Conservation (phyloP, 2,888 invertebrate species). For the Pristionchus fissidentatus region DNA sequence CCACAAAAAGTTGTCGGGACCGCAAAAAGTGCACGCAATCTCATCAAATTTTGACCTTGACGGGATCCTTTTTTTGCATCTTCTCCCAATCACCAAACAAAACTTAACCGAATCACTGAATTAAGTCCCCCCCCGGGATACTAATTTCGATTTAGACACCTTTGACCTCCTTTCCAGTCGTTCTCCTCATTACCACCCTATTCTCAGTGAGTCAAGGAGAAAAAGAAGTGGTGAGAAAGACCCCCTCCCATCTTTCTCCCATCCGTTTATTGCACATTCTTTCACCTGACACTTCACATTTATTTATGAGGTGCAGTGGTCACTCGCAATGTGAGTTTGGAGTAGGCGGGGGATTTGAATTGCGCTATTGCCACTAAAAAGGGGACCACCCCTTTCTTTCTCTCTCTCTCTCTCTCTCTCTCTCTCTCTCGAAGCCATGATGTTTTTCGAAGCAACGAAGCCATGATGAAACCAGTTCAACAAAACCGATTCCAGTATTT, state of each 20-base stretch:
- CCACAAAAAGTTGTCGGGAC: slow-evolving; percentile 35
- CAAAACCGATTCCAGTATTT: no score
- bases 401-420: no score
- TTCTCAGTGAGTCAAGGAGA: slow-evolving; percentile 2
- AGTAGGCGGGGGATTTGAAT: background rate
- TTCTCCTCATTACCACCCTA: background rate
- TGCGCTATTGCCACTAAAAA: slow-evolving; percentile 1
- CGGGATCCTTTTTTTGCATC: no score
- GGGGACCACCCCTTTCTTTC: no score
- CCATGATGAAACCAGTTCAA: no score
- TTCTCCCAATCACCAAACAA: background rate
- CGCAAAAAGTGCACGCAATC: slow-evolving; percentile 23
- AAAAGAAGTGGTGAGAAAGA: slow-evolving; percentile 8
- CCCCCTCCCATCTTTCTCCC: slow-evolving; percentile 14
- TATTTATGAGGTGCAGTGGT: slow-evolving; percentile 20
- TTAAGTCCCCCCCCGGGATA: no score
- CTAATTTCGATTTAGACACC: background rate
- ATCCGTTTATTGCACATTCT: slow-evolving; percentile 38
- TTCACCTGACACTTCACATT: slow-evolving; percentile 30
- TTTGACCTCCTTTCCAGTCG: slow-evolving; percentile 25
- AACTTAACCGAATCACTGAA: background rate
- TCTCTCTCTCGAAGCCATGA: no score
- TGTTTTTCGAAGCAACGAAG: no score
- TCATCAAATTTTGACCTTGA: slow-evolving; percentile 29
- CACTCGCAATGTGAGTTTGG: background rate